A percentile compares a stretch with the other conserved stretches of the same genome.
phyloP scores from a whole-genome alignment of 2,888 invertebrate genomes.

The Hemicrepidius hirtus region DNA sequence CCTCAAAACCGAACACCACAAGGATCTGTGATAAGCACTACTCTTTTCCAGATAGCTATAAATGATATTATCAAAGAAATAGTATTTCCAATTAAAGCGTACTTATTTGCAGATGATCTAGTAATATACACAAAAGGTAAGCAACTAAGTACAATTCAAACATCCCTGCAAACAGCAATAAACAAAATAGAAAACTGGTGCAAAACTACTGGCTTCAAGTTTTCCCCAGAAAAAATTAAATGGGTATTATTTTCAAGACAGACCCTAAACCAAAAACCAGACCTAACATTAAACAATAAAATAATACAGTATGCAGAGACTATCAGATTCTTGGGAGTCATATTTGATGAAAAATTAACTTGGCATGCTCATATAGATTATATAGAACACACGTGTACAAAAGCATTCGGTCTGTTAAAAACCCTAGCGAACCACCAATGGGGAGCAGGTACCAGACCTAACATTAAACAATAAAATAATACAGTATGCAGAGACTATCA shows the following conservation, averaged over 20 bases:
- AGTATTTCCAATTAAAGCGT: slow-evolving; percentile 24
- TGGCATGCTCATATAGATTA: slow-evolving; percentile 48
- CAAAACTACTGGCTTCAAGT: slow-evolving; percentile 47
- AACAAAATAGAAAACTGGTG: slow-evolving; percentile 35
- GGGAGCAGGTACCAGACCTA: too few species aligned
- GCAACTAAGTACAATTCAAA: slow-evolving; percentile 32
- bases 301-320: not conserved
- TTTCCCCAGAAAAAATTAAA: slow-evolving; percentile 43
- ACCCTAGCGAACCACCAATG: slow-evolving; percentile 3
- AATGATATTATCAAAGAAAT: slow-evolving; percentile 42
- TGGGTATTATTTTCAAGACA: not conserved
- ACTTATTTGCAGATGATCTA: slow-evolving; percentile 53
- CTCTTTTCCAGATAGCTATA: slow-evolving; percentile 52
- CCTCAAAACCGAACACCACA: slow-evolving; percentile 52
- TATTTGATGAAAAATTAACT: slow-evolving; percentile 48
- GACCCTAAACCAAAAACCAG: not conserved
- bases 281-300: slow-evolving; percentile 28
- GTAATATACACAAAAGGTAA: slow-evolving; percentile 40
- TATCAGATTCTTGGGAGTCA: slow-evolving; percentile 41
- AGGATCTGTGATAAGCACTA: slow-evolving; percentile 52
- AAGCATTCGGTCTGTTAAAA: slow-evolving; percentile 6
- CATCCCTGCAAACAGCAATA: slow-evolving; percentile 41
- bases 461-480: too few species aligned
- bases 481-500: too few species aligned
- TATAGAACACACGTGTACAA: slow-evolving; percentile 8